phyloP scores from a whole-genome alignment of 64 coral and sea anemone species.

The Montipora capricornis region DNA sequence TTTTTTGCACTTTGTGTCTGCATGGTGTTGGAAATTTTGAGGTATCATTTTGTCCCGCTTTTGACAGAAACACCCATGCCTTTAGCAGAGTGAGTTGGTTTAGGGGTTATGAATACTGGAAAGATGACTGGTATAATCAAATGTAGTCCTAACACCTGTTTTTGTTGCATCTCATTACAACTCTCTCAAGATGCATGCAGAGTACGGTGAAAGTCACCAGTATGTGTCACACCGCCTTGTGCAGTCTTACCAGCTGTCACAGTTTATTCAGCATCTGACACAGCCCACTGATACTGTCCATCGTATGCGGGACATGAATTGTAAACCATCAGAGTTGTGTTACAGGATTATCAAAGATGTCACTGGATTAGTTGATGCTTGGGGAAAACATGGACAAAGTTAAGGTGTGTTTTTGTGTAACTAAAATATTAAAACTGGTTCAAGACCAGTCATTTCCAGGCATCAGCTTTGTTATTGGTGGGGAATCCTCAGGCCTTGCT shows the following conservation, averaged over 20 bases:
- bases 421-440: no score
- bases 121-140: no score
- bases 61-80: no score
- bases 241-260: slow-evolving; percentile 85
- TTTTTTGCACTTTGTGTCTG: no score
- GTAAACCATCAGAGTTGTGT: slow-evolving; percentile 78
- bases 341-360: slow-evolving; percentile 74
- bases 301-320: slow-evolving; percentile 93
- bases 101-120: no score
- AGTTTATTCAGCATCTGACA: slow-evolving; percentile 85
- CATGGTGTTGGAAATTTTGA: no score
- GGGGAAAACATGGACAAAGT: slow-evolving; percentile 59
- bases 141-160: no score
- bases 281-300: slow-evolving; percentile 76
- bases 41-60: no score
- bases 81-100: no score
- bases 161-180: neutral
- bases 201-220: slow-evolving; percentile 68
- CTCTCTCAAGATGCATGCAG: slow-evolving; percentile 78
- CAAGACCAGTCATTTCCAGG: no score
- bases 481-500: no score
- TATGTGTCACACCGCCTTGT: slow-evolving; percentile 71
- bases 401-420: neutral
- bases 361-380: slow-evolving; percentile 80
- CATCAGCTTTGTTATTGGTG: no score